phyloP scores from a whole-genome alignment of 2,113 vertebrate genomes.

The Xenopus tropicalis region UCB_Xtro_10.0 CM004450.2:75880001-75880500 shows the following conservation, averaged over 20 bases:
- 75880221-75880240: too few species aligned
- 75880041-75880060: constrained; percentile 26
- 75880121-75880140: constrained; percentile 41
- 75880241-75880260: background rate
- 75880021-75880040: constrained; percentile 27
- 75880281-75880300: background rate
- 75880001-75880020: constrained; percentile 8
- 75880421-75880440: too few species aligned
- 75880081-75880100: constrained; percentile 40
- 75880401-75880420: too few species aligned
- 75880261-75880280: constrained; percentile 22
- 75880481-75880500: too few species aligned
- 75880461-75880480: too few species aligned
- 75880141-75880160: constrained; percentile 15
- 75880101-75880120: constrained; percentile 29
- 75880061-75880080: constrained; percentile 32
- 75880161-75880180: background rate
- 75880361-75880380: too few species aligned
- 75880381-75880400: too few species aligned
- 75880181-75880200: constrained; percentile 17
- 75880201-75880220: constrained; percentile 8
- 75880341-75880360: background rate
- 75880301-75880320: constrained; percentile 10
- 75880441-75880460: too few species aligned
- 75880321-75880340: constrained; percentile 22